A percentile compares a stretch with the other conserved stretches of the same genome.
Conservation (phyloP, 2,113 vertebrate genomes). For the Pao palembangensis region DNA sequence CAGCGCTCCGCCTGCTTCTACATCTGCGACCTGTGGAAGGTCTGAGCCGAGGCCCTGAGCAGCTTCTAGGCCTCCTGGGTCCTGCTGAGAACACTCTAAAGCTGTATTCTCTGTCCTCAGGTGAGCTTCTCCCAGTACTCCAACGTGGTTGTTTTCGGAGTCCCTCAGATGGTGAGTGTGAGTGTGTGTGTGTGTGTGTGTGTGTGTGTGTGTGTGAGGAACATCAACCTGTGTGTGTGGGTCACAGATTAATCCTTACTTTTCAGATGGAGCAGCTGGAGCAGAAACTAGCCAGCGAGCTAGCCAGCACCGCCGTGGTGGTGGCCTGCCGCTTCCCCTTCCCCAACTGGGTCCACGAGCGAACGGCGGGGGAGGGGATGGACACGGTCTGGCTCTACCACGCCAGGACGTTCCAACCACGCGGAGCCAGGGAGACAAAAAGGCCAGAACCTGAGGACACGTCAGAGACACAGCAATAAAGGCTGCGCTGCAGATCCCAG, state of each 20-base stretch:
- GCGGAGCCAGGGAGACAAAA: constrained; percentile 3
- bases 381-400: constrained; percentile 93
- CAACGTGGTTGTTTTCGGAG: constrained; percentile 92
- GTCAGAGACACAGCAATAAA: too few species aligned
- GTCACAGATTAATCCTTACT: not conserved
- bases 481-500: too few species aligned
- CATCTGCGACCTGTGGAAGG: constrained; percentile 95
- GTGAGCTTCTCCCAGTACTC: constrained; percentile 85
- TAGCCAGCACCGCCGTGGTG: constrained; percentile 78
- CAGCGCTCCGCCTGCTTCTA: constrained; percentile 81
- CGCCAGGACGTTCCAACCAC: constrained; percentile 61
- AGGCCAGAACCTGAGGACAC: constrained; percentile 3
- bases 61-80: not conserved
- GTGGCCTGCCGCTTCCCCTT: constrained; percentile 96
- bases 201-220: not conserved
- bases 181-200: not conserved
- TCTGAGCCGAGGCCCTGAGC: too few species aligned
- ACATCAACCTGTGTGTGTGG: not conserved
- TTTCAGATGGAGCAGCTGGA: constrained; percentile 88
- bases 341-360: constrained; percentile 85
- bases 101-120: constrained; percentile 61
- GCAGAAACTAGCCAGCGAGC: constrained; percentile 84
- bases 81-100: too few species aligned
- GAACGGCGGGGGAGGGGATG: constrained; percentile 80
- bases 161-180: constrained; percentile 93